phyloP scores from a whole-genome alignment of 2,113 vertebrate species.

The Zapus hudsonius region DNA sequence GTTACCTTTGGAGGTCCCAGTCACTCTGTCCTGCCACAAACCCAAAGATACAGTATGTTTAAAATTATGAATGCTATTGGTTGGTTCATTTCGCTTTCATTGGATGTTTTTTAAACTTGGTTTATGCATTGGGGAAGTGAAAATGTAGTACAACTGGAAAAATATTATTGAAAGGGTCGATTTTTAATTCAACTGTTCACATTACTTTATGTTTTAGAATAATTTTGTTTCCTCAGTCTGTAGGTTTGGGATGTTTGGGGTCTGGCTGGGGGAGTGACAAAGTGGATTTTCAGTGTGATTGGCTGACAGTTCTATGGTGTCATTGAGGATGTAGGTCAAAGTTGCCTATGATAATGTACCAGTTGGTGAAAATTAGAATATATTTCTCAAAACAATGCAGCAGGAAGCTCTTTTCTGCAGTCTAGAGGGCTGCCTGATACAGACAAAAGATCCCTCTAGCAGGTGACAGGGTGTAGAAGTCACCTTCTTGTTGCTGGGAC shows the following conservation, averaged over 20 bases:
- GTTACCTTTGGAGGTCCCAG: no score
- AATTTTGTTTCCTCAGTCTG: neutral
- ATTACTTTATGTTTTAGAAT: neutral
- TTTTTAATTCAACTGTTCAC: neutral
- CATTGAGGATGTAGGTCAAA: neutral
- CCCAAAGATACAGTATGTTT: neutral
- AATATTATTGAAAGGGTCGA: neutral
- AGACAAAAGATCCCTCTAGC: neutral
- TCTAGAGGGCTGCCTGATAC: neutral
- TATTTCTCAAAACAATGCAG: neutral
- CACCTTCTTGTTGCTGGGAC: no score
- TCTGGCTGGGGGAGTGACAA: neutral
- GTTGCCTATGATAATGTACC: neutral
- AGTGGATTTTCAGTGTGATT: neutral
- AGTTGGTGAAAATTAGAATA: neutral
- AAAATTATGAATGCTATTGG: neutral
- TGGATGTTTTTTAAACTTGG: slow-evolving; percentile 6
- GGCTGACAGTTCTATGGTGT: neutral
- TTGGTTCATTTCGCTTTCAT: slow-evolving; percentile 28
- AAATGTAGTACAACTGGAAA: neutral
- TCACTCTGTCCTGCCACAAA: no score
- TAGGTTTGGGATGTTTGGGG: neutral
- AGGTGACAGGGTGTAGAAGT: neutral
- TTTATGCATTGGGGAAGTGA: neutral
- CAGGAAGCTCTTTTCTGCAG: neutral